Base-by-base conservation (phyloP, 2,797 vertebrate genomes). In the Siniperca undulata region DNA sequence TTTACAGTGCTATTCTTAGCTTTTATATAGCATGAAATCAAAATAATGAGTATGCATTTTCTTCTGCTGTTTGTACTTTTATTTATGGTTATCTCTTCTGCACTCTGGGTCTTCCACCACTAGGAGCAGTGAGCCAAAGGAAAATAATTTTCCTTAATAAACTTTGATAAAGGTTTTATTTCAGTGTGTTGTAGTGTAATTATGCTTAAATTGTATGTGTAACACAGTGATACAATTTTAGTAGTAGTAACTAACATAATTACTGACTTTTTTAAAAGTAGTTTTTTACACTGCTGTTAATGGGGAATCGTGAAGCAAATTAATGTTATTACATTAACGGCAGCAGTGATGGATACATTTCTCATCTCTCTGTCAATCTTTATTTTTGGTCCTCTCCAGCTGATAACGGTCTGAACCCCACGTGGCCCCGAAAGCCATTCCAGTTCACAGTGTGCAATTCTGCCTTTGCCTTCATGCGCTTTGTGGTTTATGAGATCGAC, bases 401-500 rank as follows among this genome's bases (percentile, higher is more conserved):
- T 84, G 98, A 99, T 90, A 99, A 99, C 0, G 99, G 99, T 50
- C 95, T 99, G 90, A 99, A 99, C 89, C 99, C 99, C 6, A 95
- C 97, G 2, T 99, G 98, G 98, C 96, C 96, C 0, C 91, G 94
- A 24, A 99, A 99, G 93, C 85, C 96, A 2, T 98, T 99, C 95
- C 96, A 96, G 77, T 99, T 99, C 92, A 95, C 95, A 22, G 95
- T 99, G 80, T 95, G 92, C 91, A 99, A 99, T 92, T 97, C 98
- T 0, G 96, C 97, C 36, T 99, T 99, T 16, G 96, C 98, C 81
- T 99, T 98, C 92, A 94, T 99, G 42, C 97, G 99, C 81, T 99
- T 99, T 0, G 98, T 97, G 88, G 99, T 99, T 5, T 98, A 99
- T 0, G 99, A 99, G 90, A 99, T 99, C n/a, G 99, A 99, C 95